Conservation (phyloP, 1,140 invertebrate genomes). For the Neotoxoptera formosana region DNA sequence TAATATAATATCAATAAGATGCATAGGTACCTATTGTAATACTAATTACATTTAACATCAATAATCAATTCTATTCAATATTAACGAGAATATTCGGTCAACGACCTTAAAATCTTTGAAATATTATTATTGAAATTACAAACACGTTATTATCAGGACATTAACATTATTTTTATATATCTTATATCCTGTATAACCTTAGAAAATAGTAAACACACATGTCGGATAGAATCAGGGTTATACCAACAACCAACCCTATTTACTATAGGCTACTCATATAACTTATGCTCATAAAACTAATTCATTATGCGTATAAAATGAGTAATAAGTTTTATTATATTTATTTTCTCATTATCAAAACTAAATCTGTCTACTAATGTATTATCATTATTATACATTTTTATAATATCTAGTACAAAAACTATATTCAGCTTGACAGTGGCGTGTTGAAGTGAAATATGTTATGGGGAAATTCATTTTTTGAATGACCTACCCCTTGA, state of each 20-base stretch:
- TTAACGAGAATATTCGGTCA: constrained; percentile 2
- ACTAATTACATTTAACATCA: constrained; percentile 18
- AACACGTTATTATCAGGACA: not conserved
- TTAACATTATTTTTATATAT: not conserved
- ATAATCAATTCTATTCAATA: constrained; percentile 1
- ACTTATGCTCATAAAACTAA: too few relatives aligned
- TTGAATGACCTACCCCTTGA: too few relatives aligned
- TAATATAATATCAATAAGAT: constrained; percentile 16
- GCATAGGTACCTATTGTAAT: not conserved
- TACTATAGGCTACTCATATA: not conserved
- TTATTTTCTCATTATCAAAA: not conserved
- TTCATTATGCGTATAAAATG: not conserved
- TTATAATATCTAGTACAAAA: too few relatives aligned
- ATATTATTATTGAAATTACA: not conserved
- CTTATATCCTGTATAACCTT: not conserved
- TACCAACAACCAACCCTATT: not conserved
- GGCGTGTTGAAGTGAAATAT: too few relatives aligned
- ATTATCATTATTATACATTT: not conserved
- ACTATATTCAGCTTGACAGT: too few relatives aligned
- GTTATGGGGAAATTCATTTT: too few relatives aligned
- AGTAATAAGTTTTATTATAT: too few relatives aligned
- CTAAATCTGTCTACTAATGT: not conserved
- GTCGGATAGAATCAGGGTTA: not conserved
- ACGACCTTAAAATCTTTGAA: constrained; percentile 5
- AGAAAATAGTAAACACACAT: not conserved